phyloP scores from a whole-genome alignment of 2,797 vertebrate genomes.

The Sylvilagus floridanus region DNA sequence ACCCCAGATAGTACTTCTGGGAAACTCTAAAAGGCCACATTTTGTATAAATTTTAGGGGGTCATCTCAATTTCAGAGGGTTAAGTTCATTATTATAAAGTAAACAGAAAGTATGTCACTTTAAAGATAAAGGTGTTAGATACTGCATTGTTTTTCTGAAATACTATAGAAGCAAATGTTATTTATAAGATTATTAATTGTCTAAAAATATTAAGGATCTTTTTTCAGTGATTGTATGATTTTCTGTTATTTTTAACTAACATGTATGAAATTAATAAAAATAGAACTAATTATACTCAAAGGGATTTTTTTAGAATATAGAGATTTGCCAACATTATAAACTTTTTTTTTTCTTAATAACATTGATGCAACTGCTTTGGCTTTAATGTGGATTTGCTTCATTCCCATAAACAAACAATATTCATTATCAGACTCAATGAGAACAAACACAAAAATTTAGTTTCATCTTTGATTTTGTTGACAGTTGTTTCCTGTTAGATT shows the following conservation, averaged over 20 bases:
- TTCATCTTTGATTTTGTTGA: slow-evolving; percentile 8
- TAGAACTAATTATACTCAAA: neutral
- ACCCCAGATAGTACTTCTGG: too few relatives aligned
- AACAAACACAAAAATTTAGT: slow-evolving; percentile 35
- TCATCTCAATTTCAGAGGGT: too few relatives aligned
- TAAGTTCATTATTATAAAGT: too few relatives aligned
- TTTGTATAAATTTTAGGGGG: too few relatives aligned
- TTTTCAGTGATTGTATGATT: neutral
- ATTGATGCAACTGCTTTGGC: slow-evolving; percentile 39
- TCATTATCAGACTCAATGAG: neutral
- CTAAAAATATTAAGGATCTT: slow-evolving; percentile 3
- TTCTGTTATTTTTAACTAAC: slow-evolving; percentile 50
- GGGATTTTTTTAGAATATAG: slow-evolving; percentile 1
- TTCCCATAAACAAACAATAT: neutral
- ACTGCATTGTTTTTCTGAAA: neutral
- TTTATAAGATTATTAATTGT: neutral
- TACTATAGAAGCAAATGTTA: neutral
- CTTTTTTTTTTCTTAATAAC: neutral
- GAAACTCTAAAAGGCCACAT: too few relatives aligned
- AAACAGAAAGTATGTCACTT: too few relatives aligned
- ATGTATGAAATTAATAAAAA: slow-evolving; percentile 45
- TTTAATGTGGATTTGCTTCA: neutral
- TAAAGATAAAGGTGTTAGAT: neutral
- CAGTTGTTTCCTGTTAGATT: neutral
- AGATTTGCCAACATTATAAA: neutral